Conservation (phyloP, 92 coral and sea anemone genomes). For the Zoanthus gigantus region DNA sequence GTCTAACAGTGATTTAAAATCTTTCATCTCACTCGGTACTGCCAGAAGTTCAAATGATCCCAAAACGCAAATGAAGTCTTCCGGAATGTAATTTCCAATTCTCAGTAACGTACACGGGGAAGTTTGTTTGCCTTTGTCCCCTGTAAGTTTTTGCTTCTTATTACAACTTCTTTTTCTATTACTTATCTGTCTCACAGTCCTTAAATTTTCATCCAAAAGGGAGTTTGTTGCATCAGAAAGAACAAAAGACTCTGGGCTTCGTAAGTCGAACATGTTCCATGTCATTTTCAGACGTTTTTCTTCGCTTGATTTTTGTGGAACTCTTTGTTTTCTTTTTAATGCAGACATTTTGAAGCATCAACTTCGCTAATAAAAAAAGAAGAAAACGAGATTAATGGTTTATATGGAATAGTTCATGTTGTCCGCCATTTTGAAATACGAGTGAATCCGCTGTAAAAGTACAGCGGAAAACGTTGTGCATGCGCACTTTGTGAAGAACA, state of each 20-base stretch:
- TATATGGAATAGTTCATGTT: neutral
- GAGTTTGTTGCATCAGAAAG: conserved; percentile 8
- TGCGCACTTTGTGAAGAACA: neutral
- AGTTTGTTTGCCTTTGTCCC: neutral
- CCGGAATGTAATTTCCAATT: conserved; percentile 6
- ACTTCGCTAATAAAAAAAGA: neutral
- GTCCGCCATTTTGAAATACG: conserved; percentile 33
- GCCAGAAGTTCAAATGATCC: conserved; percentile 37
- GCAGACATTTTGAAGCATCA: conserved; percentile 60
- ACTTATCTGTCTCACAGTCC: neutral
- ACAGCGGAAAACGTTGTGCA: conserved; percentile 34
- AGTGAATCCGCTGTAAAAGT: conserved; percentile 10
- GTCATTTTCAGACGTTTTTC: conserved; percentile 70
- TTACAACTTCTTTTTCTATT: conserved; percentile 22
- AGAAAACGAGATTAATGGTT: neutral
- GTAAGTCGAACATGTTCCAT: conserved; percentile 78
- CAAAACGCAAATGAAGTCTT: conserved; percentile 21
- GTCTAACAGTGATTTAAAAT: conserved; percentile 16
- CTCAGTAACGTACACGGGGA: neutral
- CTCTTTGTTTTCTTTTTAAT: conserved; percentile 69
- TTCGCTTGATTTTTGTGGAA: conserved; percentile 67
- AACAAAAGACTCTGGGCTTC: conserved; percentile 21
- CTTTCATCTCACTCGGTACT: conserved; percentile 21
- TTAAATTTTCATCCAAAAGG: neutral
- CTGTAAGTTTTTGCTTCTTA: neutral